These are phyloP conservation scores for Sebastes iracundus DNA, from an alignment of 2,797 vertebrate species.

Conservation along the genomic window DNA sequence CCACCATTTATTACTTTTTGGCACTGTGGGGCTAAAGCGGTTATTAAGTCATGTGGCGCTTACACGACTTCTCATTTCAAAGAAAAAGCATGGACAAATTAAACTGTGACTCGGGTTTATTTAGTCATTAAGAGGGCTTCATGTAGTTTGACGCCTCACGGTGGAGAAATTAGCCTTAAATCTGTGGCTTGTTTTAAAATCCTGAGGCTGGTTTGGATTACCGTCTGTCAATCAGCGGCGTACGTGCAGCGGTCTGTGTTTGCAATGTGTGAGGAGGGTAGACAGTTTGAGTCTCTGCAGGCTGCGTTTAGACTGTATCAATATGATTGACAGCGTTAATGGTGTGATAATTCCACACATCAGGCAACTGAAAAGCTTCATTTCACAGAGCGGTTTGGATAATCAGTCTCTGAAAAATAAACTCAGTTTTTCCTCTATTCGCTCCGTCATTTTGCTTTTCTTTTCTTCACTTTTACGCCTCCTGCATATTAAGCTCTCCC, in stretches of 20 bases:
- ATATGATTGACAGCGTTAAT: conserved; percentile 77
- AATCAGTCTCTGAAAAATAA: conserved; percentile 60
- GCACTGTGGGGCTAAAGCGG: conserved; percentile 10
- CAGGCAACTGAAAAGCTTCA: conserved; percentile 65
- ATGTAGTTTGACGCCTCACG: conserved; percentile 28
- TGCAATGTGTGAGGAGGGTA: conserved; percentile 18
- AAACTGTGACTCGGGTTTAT: conserved; percentile 14
- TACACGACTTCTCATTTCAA: conserved; percentile 18
- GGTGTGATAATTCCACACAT: conserved; percentile 73
- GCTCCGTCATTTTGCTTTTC: conserved; percentile 16
- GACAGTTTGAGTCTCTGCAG: conserved; percentile 50
- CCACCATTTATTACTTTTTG: conserved; percentile 21
- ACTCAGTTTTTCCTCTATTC: conserved; percentile 1
- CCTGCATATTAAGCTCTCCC: conserved; percentile 25
- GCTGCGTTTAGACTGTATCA: conserved; percentile 49
- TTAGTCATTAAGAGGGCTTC: conserved; percentile 31
- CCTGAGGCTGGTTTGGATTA: conserved; percentile 61
- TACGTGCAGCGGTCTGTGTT: background rate
- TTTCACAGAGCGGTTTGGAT: conserved; percentile 59
- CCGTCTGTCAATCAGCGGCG: conserved; percentile 62
- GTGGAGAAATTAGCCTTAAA: conserved; percentile 54
- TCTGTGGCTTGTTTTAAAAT: conserved; percentile 58
- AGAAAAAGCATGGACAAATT: background rate
- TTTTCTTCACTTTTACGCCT: background rate
- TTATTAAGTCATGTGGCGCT: conserved; percentile 28